Percentiles rank a stretch among this genome's conserved stretches.
phyloP scores from a whole-genome alignment of 2,888 invertebrate genomes.

The Orgyia antiqua region DNA sequence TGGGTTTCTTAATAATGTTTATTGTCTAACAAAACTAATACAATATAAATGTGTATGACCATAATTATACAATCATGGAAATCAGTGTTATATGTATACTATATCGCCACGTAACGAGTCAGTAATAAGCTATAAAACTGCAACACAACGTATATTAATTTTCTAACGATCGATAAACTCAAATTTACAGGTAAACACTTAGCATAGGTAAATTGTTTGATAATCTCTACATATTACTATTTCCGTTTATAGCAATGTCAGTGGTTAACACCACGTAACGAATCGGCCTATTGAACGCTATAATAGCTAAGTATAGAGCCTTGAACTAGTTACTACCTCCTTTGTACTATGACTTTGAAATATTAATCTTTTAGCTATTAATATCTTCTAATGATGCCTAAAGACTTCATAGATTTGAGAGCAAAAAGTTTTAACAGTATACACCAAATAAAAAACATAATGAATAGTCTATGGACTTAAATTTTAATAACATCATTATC shows the following conservation, averaged over 20 bases:
- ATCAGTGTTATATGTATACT: no score
- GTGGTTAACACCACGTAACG: conserved; percentile 21
- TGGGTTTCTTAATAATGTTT: no score
- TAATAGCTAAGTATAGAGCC: conserved; percentile 22
- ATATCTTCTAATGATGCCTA: no score
- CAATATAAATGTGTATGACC: no score
- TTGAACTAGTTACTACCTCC: conserved; percentile 25
- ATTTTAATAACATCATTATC: conserved; percentile 23
- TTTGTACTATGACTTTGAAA: conserved; percentile 13
- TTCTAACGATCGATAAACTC: conserved; percentile 1
- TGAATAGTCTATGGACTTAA: conserved; percentile 12
- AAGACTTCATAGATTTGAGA: no score
- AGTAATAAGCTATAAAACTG: no score
- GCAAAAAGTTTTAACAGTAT: no score
- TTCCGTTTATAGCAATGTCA: conserved; percentile 16
- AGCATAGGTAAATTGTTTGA: conserved; percentile 10
- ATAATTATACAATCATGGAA: no score
- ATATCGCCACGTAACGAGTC: no score
- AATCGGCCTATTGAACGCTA: conserved; percentile 23
- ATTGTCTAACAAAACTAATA: no score
- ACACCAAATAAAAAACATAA: conserved; percentile 13
- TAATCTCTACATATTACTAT: conserved; percentile 14
- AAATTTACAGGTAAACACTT: conserved; percentile 5
- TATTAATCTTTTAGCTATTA: conserved; percentile 4
- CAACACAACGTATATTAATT: no score